phyloP scores from a whole-genome alignment of 2,797 vertebrate species.

The Morelia viridis region DNA sequence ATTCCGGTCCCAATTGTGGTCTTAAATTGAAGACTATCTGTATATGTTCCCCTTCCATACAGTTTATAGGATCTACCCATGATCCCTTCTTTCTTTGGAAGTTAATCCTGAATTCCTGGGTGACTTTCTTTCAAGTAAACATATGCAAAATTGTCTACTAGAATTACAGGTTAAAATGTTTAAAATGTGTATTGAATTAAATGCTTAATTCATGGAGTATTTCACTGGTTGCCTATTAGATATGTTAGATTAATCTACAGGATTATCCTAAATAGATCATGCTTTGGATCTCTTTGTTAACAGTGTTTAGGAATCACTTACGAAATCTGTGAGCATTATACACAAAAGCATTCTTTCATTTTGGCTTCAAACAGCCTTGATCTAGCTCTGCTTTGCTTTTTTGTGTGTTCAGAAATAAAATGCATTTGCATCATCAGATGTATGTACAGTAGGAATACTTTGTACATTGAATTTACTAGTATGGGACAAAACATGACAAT shows the following conservation, averaged over 20 bases:
- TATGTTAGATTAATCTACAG: neutral
- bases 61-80: neutral
- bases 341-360: neutral
- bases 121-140: neutral
- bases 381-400: neutral
- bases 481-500: neutral
- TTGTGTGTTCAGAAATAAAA: neutral
- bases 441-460: neutral
- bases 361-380: neutral
- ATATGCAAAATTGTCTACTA: neutral
- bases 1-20: too few species aligned
- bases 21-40: too few species aligned
- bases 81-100: neutral
- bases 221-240: neutral
- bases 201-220: neutral
- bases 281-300: neutral
- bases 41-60: neutral
- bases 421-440: neutral
- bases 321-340: neutral
- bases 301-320: neutral
- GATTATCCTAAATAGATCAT: neutral
- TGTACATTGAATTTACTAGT: too few species aligned
- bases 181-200: neutral
- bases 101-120: neutral
- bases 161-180: neutral